Evolutionary conservation across 2,888 invertebrate genomes (phyloP).

Genomic region (Volucella bombylans): DNA sequence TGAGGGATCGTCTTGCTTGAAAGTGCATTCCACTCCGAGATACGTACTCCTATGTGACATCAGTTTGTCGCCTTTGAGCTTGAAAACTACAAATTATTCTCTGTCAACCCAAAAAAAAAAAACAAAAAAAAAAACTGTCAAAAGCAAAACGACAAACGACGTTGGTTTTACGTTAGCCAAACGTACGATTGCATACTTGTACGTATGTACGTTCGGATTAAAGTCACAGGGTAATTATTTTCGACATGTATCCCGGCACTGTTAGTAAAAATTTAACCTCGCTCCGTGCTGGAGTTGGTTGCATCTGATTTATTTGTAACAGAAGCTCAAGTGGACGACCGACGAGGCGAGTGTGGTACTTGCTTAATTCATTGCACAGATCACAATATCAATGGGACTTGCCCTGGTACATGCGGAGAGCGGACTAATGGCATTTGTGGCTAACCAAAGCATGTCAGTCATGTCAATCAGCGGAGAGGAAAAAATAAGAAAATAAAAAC

Average conservation of each 20-base stretch:
- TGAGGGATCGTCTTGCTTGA: background rate
- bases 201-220: slow-evolving; percentile 18
- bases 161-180: background rate
- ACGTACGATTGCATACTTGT: slow-evolving; percentile 23
- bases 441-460: slow-evolving; percentile 69
- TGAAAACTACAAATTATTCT: background rate
- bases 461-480: slow-evolving; percentile 60
- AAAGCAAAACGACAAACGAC: slow-evolving; percentile 9
- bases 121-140: slow-evolving; percentile 6
- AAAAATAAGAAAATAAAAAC: slow-evolving; percentile 31
- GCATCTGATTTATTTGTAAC: slow-evolving; percentile 54
- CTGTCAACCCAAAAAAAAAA: slow-evolving; percentile 10
- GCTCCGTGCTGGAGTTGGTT: slow-evolving; percentile 27
- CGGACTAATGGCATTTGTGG: slow-evolving; percentile 67
- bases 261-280: slow-evolving; percentile 34
- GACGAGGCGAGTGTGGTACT: slow-evolving; percentile 54
- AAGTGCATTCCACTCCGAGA: background rate
- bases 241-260: slow-evolving; percentile 48
- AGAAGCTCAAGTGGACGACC: slow-evolving; percentile 52
- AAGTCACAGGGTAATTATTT: slow-evolving; percentile 53
- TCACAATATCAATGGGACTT: slow-evolving; percentile 61
- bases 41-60: background rate
- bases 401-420: slow-evolving; percentile 38
- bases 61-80: background rate
- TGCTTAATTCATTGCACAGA: slow-evolving; percentile 68